These are phyloP conservation scores for Gymnoscopelus microlampas DNA, from an alignment of 2,797 vertebrate species.

Conservation along the genomic window DNA sequence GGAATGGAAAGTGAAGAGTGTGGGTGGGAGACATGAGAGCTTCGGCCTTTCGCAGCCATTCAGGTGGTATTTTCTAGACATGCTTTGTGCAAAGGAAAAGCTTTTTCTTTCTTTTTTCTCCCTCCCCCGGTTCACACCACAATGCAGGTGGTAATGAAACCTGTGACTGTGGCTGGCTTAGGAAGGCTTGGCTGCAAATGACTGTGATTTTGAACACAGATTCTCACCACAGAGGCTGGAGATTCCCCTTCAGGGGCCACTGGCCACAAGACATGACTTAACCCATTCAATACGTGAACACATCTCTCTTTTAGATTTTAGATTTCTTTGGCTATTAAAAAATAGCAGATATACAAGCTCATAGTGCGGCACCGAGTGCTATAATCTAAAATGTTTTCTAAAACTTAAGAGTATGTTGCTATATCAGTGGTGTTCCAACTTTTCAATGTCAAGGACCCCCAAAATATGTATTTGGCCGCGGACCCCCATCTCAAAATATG, in stretches of 20 bases:
- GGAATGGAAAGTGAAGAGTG: background rate
- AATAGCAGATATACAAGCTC: no score
- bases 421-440: no score
- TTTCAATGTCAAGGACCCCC: no score
- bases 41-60: conserved; percentile 17
- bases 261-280: conserved; percentile 40
- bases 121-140: conserved; percentile 41
- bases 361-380: no score
- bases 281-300: background rate
- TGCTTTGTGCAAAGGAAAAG: conserved; percentile 31
- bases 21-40: conserved; percentile 9
- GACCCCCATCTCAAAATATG: no score
- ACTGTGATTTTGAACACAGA: conserved; percentile 49
- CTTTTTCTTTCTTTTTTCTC: conserved; percentile 14
- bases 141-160: conserved; percentile 68
- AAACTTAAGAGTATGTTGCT: no score
- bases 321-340: no score
- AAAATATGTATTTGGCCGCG: no score
- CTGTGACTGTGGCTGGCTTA: conserved; percentile 37
- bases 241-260: conserved; percentile 52
- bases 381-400: no score
- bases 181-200: conserved; percentile 36
- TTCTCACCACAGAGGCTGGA: conserved; percentile 43
- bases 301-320: no score
- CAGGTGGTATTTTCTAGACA: conserved; percentile 38